A percentile compares a stretch with the other conserved stretches of the same genome.
These are phyloP conservation scores for Crossaster papposus DNA, from an alignment of 53 echinoderm and acorn worm species.

Conservation along the genomic window DNA sequence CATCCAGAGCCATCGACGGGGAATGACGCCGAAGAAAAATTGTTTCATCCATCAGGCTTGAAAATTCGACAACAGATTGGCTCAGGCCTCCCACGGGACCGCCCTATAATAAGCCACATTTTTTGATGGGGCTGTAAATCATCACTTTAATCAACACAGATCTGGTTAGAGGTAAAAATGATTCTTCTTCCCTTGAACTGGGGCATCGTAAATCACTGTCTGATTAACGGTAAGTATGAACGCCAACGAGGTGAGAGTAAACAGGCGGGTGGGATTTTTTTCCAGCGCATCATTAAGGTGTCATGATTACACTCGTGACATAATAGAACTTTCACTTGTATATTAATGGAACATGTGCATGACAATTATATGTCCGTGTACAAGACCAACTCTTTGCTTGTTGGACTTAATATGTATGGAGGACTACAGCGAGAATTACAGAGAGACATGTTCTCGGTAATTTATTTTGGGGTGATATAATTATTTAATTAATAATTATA, in stretches of 20 bases:
- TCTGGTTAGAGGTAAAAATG: not conserved
- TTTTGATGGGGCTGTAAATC: conserved; percentile 45
- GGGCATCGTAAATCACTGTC: conserved; percentile 8
- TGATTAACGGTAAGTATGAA: conserved; percentile 21
- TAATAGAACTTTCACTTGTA: no score
- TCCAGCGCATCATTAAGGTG: not conserved
- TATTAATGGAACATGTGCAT: no score
- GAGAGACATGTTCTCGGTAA: no score
- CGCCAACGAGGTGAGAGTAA: not conserved
- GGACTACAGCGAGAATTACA: no score
- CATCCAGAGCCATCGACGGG: not conserved
- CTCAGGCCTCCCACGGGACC: conserved; percentile 10
- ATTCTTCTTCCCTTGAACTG: conserved; percentile 1
- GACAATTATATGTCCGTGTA: no score
- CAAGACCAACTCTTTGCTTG: no score
- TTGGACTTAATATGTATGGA: no score
- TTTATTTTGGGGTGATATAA: no score
- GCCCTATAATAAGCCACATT: conserved; percentile 26
- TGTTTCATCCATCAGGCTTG: conserved; percentile 50
- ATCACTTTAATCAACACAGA: conserved; percentile 51
- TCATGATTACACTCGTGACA: not conserved
- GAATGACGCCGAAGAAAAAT: conserved; percentile 19
- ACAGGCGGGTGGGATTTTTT: not conserved
- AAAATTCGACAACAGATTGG: conserved; percentile 57
- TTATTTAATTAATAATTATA: no score